Conservation (phyloP, 1,140 invertebrate genomes). For the Aphelinus atriplicis region DNA sequence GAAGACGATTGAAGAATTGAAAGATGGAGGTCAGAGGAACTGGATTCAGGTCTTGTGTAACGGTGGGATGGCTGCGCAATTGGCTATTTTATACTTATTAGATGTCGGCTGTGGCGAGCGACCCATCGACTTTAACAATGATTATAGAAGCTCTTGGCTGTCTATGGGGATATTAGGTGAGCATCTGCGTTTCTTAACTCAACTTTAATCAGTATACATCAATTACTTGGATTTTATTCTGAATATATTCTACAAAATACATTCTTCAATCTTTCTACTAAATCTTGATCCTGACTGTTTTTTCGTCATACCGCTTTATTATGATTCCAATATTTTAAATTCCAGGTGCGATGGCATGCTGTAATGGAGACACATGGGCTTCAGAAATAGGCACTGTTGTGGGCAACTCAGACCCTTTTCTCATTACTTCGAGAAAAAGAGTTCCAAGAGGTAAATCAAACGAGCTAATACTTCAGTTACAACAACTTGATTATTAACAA, state of each 20-base stretch:
- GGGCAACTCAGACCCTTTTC: conserved; percentile 73
- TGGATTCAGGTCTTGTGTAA: conserved; percentile 94
- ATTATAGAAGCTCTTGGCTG: conserved; percentile 85
- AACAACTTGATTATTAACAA: no score
- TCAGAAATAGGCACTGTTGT: conserved; percentile 88
- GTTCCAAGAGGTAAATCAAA: conserved; percentile 77
- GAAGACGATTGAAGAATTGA: conserved; percentile 82
- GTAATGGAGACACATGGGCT: conserved; percentile 92
- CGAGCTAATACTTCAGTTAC: neutral
- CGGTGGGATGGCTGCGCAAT: conserved; percentile 83
- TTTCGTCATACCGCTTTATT: neutral
- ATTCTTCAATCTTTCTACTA: no score
- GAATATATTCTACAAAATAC: no score
- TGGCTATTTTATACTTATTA: conserved; percentile 83
- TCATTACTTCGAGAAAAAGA: conserved; percentile 79
- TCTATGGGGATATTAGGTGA: conserved; percentile 80
- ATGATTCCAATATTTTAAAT: conserved; percentile 24
- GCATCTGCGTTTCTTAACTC: conserved; percentile 2
- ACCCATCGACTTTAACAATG: conserved; percentile 80
- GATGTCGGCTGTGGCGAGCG: conserved; percentile 82
- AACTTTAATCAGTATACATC: no score
- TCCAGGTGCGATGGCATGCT: conserved; percentile 80
- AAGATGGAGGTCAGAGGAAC: conserved; percentile 88
- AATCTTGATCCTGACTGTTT: neutral
- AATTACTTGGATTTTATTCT: no score